phyloP scores from a whole-genome alignment of 2,113 vertebrate genomes.

The Pandion haliaetus region DNA sequence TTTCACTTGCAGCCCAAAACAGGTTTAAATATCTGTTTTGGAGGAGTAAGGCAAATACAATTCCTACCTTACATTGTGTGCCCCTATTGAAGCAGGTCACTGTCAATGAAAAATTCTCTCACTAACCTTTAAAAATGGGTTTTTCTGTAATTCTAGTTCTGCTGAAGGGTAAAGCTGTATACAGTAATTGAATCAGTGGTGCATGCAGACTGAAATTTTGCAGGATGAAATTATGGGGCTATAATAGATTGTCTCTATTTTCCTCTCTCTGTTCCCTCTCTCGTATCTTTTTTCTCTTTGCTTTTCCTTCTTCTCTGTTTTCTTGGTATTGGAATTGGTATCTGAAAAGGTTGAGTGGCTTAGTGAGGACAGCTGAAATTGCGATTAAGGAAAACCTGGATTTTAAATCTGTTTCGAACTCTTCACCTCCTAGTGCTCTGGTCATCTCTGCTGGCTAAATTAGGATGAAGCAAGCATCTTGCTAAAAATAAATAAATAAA shows the following conservation, averaged over 20 bases:
- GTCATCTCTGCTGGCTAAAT: background rate
- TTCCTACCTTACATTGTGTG: background rate
- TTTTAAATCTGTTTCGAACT: background rate
- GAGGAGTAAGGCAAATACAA: background rate
- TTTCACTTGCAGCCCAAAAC: background rate
- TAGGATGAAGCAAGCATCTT: background rate
- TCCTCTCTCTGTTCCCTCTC: background rate
- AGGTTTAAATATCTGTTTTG: background rate
- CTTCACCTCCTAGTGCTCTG: background rate
- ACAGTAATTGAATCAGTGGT: conserved; percentile 50
- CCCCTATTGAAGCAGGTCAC: background rate
- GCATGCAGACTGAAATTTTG: conserved; percentile 34
- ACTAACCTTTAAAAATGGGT: conserved; percentile 54
- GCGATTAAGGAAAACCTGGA: background rate
- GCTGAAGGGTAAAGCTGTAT: conserved; percentile 39
- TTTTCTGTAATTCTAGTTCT: conserved; percentile 35
- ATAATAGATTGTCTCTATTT: background rate
- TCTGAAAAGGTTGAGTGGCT: background rate
- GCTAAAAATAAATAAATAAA: background rate
- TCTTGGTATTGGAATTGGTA: background rate
- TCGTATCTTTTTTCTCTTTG: background rate
- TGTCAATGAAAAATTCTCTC: conserved; percentile 41
- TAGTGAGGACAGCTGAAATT: background rate
- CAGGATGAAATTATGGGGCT: background rate
- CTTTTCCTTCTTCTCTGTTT: background rate